Evolutionary conservation across 2,888 invertebrate species (phyloP).

Genomic region (Idaea biselata): DNA sequence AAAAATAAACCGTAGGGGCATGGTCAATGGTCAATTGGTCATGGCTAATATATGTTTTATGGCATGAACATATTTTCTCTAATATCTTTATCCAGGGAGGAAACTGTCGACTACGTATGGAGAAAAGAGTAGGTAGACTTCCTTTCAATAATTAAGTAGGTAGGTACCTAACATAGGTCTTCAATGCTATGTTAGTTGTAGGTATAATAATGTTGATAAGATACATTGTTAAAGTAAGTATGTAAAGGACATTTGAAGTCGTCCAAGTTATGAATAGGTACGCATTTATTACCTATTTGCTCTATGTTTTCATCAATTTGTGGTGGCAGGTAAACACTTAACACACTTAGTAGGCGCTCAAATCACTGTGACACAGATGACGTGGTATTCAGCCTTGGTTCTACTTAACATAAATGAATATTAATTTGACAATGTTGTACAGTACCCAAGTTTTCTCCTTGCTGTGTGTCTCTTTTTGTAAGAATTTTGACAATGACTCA

Average conservation of each 20-base stretch:
- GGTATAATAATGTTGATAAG: neutral
- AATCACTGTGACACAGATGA: constrained; percentile 43
- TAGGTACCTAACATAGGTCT: neutral
- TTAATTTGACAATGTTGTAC: constrained; percentile 43
- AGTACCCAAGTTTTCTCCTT: constrained; percentile 38
- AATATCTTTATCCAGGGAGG: no score
- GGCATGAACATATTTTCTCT: no score
- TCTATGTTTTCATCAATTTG: constrained; percentile 9
- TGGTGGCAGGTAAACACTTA: constrained; percentile 9
- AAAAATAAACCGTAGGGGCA: no score
- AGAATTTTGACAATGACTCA: neutral
- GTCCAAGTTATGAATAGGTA: neutral
- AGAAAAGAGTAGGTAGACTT: no score
- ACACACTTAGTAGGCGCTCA: constrained; percentile 34
- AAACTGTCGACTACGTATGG: no score
- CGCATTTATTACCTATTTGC: constrained; percentile 4
- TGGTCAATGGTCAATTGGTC: no score
- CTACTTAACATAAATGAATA: constrained; percentile 55
- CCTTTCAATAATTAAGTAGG: no score
- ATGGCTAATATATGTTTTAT: no score
- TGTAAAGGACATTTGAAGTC: constrained; percentile 2
- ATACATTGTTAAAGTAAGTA: constrained; percentile 8
- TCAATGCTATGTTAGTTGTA: no score
- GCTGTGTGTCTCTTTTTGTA: constrained; percentile 31
- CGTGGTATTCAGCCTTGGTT: constrained; percentile 49